A percentile compares a stretch with the other conserved stretches of the same genome.
These are phyloP conservation scores for Stylophora pistillata DNA, from an alignment of 64 coral and sea anemone species.

Conservation along the genomic window DNA sequence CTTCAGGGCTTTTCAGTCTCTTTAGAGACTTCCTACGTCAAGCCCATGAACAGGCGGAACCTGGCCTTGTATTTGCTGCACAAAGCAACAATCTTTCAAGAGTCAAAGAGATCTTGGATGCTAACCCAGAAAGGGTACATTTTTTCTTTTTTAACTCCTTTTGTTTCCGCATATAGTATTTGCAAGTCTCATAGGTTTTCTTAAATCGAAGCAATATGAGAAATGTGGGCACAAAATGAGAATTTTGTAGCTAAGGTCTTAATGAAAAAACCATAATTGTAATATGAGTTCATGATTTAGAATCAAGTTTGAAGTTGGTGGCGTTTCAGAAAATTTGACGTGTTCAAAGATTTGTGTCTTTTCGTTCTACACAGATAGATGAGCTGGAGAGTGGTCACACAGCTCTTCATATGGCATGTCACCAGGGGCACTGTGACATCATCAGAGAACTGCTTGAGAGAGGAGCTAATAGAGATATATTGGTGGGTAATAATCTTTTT, in stretches of 20 bases:
- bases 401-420: slow-evolving; percentile 31
- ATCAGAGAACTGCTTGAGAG: slow-evolving; percentile 35
- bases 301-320: too few species aligned
- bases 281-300: too few species aligned
- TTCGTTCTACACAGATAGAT: not conserved
- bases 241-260: too few species aligned
- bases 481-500: not conserved
- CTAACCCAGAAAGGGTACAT: slow-evolving; percentile 3
- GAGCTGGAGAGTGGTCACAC: slow-evolving; percentile 16
- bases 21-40: not conserved
- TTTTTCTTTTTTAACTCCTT: not conserved
- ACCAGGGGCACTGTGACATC: slow-evolving; percentile 50
- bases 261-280: too few species aligned
- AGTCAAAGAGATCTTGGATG: slow-evolving; percentile 40
- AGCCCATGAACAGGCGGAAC: not conserved
- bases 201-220: too few species aligned
- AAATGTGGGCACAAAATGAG: too few species aligned
- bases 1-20: not conserved
- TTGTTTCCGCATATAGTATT: too few species aligned
- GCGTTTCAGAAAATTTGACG: too few species aligned
- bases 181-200: too few species aligned
- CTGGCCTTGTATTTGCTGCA: not conserved
- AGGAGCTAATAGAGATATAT: not conserved
- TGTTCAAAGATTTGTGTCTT: not conserved
- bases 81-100: slow-evolving; percentile 35